A percentile compares a stretch with the other conserved stretches of the same genome.
phyloP scores from a whole-genome alignment of 2,113 vertebrate species.

The Nibea coibor region DNA sequence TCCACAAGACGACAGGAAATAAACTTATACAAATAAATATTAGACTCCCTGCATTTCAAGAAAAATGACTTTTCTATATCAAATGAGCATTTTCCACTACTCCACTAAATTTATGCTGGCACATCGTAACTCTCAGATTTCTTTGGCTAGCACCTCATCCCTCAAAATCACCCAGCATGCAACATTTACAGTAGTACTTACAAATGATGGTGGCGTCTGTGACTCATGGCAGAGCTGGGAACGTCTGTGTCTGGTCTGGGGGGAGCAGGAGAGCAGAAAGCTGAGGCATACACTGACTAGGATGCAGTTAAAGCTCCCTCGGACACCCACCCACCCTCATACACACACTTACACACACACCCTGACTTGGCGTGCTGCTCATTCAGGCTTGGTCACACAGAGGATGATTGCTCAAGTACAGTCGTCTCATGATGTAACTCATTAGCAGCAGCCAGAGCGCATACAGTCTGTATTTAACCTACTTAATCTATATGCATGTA shows the following conservation, averaged over 20 bases:
- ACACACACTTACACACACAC: conserved; percentile 24
- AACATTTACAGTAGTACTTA: conserved; percentile 86
- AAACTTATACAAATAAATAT: neutral
- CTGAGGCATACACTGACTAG: conserved; percentile 39
- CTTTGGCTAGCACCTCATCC: neutral
- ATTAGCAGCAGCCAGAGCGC: conserved; percentile 70
- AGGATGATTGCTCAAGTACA: conserved; percentile 68
- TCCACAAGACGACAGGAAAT: neutral
- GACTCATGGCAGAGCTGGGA: conserved; percentile 85
- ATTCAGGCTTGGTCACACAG: conserved; percentile 43
- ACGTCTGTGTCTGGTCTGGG: conserved; percentile 61
- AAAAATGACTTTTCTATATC: neutral
- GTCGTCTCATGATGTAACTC: conserved; percentile 83
- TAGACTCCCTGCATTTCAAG: neutral
- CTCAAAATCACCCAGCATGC: conserved; percentile 23
- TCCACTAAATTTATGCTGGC: neutral
- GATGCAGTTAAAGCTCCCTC: conserved; percentile 28
- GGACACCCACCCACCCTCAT: conserved; percentile 5
- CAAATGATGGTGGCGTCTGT: conserved; percentile 88
- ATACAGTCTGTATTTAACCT: conserved; percentile 42
- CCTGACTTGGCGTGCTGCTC: conserved; percentile 19
- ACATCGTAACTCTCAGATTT: neutral
- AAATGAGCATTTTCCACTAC: neutral
- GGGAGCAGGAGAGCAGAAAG: conserved; percentile 46
- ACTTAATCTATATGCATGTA: conserved; percentile 17